Conservation (phyloP, 2,797 vertebrate species). For the Enteromius viviparus region DNA sequence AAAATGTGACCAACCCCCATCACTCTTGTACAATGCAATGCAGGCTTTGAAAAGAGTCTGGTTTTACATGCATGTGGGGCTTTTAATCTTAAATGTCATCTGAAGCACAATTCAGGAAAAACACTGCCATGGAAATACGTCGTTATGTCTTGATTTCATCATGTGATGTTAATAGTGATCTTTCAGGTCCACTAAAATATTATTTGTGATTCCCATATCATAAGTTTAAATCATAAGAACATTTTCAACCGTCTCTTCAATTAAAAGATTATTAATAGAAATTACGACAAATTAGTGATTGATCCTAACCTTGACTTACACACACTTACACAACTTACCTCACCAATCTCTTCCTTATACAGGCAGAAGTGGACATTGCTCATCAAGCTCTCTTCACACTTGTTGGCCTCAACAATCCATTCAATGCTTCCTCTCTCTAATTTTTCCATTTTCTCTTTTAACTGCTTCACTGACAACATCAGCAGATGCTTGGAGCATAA, state of each 20-base stretch:
- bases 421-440: conserved; percentile 69
- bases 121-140: background rate
- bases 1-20: background rate
- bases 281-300: background rate
- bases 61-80: background rate
- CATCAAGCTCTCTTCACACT: conserved; percentile 68
- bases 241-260: background rate
- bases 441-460: conserved; percentile 77
- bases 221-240: background rate
- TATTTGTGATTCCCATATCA: background rate
- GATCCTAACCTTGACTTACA: background rate
- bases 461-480: conserved; percentile 74
- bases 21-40: background rate
- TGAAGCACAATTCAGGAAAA: background rate
- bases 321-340: conserved; percentile 70
- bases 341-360: conserved; percentile 78
- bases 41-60: background rate
- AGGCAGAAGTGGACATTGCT: conserved; percentile 67
- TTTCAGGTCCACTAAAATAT: background rate
- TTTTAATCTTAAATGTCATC: background rate
- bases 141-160: background rate
- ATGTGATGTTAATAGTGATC: background rate
- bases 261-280: too few species aligned
- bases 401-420: conserved; percentile 71
- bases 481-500: conserved; percentile 69